Conservation (phyloP, 2,888 invertebrate genomes). For the Nudaria mundana region DNA sequence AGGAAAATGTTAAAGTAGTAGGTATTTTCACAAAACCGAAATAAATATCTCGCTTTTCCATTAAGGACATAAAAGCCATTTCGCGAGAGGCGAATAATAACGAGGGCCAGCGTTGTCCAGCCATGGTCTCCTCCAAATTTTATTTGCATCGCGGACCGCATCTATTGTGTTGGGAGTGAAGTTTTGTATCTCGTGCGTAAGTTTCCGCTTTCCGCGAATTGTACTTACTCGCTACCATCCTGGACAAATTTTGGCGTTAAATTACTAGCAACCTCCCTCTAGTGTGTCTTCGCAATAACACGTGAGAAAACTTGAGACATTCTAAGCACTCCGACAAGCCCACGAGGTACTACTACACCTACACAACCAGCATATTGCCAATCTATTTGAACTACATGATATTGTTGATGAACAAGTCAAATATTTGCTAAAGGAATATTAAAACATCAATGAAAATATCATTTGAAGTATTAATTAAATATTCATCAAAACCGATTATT, state of each 20-base stretch:
- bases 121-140: slow-evolving; percentile 66
- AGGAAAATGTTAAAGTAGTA: slow-evolving; percentile 62
- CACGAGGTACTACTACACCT: slow-evolving; percentile 56
- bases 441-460: neutral
- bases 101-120: slow-evolving; percentile 75
- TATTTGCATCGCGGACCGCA: slow-evolving; percentile 74
- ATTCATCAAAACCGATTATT: neutral
- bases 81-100: slow-evolving; percentile 78
- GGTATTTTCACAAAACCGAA: slow-evolving; percentile 63
- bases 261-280: slow-evolving; percentile 39
- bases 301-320: slow-evolving; percentile 71
- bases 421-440: neutral
- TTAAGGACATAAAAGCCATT: slow-evolving; percentile 79
- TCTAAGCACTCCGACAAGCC: slow-evolving; percentile 60
- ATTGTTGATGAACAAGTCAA: slow-evolving; percentile 31
- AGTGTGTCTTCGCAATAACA: slow-evolving; percentile 69
- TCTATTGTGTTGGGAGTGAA: slow-evolving; percentile 56
- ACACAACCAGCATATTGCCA: slow-evolving; percentile 58
- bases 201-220: slow-evolving; percentile 21
- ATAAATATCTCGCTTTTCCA: slow-evolving; percentile 78
- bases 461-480: neutral
- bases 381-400: slow-evolving; percentile 55
- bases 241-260: slow-evolving; percentile 20
- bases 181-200: slow-evolving; percentile 29
- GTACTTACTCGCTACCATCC: slow-evolving; percentile 16